Evolutionary conservation across 1,140 invertebrate species (phyloP).

Genomic region (Diuraphis noxia): DNA sequence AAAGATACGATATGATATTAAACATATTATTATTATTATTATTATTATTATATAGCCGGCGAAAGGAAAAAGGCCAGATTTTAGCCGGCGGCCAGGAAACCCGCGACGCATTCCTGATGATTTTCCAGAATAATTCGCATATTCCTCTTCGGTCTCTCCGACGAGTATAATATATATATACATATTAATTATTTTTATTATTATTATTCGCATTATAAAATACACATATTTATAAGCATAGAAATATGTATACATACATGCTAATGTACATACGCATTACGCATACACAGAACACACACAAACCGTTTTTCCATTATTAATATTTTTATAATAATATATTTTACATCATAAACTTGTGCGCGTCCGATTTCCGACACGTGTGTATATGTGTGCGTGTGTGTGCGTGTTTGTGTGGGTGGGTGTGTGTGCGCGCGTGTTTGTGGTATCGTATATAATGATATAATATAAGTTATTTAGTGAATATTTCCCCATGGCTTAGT

Average conservation of each 20-base stretch:
- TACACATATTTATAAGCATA: neutral
- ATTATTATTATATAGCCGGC: neutral
- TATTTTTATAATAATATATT: neutral
- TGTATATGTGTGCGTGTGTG: neutral
- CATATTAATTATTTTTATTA: slow-evolving; percentile 15
- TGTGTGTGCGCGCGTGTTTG: neutral
- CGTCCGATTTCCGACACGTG: neutral
- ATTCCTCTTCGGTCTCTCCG: neutral
- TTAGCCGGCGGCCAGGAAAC: slow-evolving; percentile 5
- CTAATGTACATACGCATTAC: neutral
- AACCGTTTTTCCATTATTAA: slow-evolving; percentile 8
- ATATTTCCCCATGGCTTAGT: neutral
- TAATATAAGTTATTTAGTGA: neutral
- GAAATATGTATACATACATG: neutral
- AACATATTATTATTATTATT: neutral
- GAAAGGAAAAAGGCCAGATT: slow-evolving; percentile 36
- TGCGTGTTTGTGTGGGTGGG: neutral
- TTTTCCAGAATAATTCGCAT: slow-evolving; percentile 47
- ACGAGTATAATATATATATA: neutral
- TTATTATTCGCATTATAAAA: slow-evolving; percentile 16
- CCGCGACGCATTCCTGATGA: slow-evolving; percentile 35
- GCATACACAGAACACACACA: neutral
- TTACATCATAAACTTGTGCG: neutral
- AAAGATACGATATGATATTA: neutral
- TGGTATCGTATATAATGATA: neutral